Evolutionary conservation across 2,888 invertebrate genomes (phyloP), one percentile per base, ranked within the genome.

Genomic region (Drosophila subsilvestris): DNA sequence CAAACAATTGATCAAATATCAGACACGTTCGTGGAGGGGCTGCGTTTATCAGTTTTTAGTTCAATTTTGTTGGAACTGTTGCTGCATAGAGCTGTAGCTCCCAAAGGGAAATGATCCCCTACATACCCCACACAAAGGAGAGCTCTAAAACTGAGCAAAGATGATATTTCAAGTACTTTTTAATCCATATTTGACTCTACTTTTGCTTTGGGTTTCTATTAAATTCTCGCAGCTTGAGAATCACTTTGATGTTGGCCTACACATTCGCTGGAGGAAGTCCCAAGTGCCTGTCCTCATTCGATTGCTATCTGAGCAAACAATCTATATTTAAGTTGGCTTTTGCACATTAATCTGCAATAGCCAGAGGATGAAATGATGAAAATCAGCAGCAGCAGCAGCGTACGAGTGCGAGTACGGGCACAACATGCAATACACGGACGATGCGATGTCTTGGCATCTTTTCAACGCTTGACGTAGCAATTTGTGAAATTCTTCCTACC

Each of bases 401-500:
- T 14, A 14, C 14, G 8, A 27, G 1, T 27, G 2, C 27, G 25
- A 27, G 27, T 8, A 8, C 27, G 27, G 8, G 7, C 1, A 7
- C 8, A 14, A 37, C 37, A 37, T 14, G 14, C 37, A 37, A 37
- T 6, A 6, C 20, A 51, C 49, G 44, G 10, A n/a, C n/a, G n/a
- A n/a, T n/a, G n/a, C 14, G 18, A 20, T 43, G 59, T 50, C 60
- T 56, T 88, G 89, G 82, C 89, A 87, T 81, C 74, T 80, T 88
- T 86, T 87, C 79, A 80, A 86, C 85, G 86, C 89, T 87, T 87
- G 77, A 74, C 70, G 75, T 74, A 75, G 79, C 86, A 86, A 80
- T 81, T 86, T 86, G 84, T 88, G 88, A 88, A 88, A 86, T 86
- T 86, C 88, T 80, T 72, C 37, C 29, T 37, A 45, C 47, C 51